phyloP scores from a whole-genome alignment of 2,888 invertebrate genomes.

The Chydorus sphaericus region DNA sequence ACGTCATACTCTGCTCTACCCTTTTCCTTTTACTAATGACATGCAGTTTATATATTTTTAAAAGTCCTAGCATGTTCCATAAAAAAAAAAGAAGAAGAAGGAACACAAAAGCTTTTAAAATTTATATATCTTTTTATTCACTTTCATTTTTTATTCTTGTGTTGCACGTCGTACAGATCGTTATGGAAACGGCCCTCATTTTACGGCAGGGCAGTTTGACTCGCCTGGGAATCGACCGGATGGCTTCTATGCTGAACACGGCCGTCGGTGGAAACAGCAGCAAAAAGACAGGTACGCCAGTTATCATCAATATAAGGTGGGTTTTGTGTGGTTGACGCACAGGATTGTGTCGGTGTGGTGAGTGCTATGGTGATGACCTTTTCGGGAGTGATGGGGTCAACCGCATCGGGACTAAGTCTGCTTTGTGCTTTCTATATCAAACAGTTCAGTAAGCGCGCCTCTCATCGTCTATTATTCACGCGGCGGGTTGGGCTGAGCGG shows the following conservation, averaged over 20 bases:
- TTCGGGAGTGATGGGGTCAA: background rate
- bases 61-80: too few relatives aligned
- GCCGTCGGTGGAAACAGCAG: constrained; percentile 38
- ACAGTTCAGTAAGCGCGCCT: too few relatives aligned
- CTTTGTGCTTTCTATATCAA: too few relatives aligned
- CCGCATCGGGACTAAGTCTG: too few relatives aligned
- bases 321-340: background rate
- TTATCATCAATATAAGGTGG: background rate
- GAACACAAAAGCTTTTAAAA: too few relatives aligned
- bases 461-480: constrained; percentile 3
- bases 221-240: constrained; percentile 42
- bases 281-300: constrained; percentile 27
- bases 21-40: too few relatives aligned
- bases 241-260: constrained; percentile 42
- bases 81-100: too few relatives aligned
- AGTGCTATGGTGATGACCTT: constrained; percentile 1
- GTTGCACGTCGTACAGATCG: too few relatives aligned
- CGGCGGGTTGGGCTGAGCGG: too few relatives aligned
- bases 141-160: background rate
- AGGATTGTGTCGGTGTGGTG: background rate
- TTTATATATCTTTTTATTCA: constrained; percentile 3
- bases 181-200: constrained; percentile 24
- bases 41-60: too few relatives aligned
- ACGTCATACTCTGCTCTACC: too few relatives aligned
- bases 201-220: constrained; percentile 47